phyloP scores from a whole-genome alignment of 2,113 vertebrate species.

The Phyllostomus discolor region DNA sequence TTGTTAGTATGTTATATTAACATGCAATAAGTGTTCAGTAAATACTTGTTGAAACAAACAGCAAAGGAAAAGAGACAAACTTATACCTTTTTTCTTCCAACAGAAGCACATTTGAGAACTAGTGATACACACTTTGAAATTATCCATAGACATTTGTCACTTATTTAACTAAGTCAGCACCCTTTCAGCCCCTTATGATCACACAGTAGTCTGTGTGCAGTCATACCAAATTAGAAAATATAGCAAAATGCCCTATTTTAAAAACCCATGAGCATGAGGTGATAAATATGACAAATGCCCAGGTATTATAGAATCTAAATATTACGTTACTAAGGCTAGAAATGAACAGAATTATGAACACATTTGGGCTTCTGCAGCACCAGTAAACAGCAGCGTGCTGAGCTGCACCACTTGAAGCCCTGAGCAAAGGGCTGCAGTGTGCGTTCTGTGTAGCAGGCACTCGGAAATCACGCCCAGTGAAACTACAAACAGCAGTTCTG shows the following conservation, averaged over 20 bases:
- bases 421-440: not conserved
- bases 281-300: not conserved
- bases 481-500: conserved; percentile 33
- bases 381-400: conserved; percentile 9
- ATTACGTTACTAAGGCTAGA: not conserved
- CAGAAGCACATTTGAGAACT: not conserved
- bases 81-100: not conserved
- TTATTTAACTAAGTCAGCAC: not conserved
- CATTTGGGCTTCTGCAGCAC: not conserved
- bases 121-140: not conserved
- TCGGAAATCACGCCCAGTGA: conserved; percentile 32
- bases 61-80: not conserved
- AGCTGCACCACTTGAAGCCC: not conserved
- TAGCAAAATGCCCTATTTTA: not conserved
- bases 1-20: not conserved
- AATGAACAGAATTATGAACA: conserved; percentile 29
- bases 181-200: not conserved
- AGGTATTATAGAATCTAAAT: not conserved
- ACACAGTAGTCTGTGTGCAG: not conserved
- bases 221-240: not conserved
- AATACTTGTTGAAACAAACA: not conserved
- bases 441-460: not conserved
- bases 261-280: not conserved
- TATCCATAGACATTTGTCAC: not conserved
- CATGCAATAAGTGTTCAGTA: not conserved